Evolutionary conservation across 1,140 invertebrate species (phyloP).

Genomic region (Drosophila ogumai): DNA sequence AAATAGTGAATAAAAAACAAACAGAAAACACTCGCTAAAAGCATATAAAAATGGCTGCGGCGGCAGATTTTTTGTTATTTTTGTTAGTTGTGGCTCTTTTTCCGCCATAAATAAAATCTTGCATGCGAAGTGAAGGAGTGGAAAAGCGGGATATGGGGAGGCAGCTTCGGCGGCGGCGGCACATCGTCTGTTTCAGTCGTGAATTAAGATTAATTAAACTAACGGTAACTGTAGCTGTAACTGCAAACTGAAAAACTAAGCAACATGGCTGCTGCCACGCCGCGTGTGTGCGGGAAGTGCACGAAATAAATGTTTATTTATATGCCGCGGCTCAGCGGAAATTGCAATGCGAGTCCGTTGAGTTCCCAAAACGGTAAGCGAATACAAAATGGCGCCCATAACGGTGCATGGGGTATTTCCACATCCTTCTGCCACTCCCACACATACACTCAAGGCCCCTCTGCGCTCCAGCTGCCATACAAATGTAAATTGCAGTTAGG

Average conservation of each 20-base stretch:
- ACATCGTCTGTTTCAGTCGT: slow-evolving; percentile 74
- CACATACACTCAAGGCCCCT: neutral
- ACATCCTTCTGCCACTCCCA: neutral
- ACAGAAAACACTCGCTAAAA: slow-evolving; percentile 48
- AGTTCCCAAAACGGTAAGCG: slow-evolving; percentile 58
- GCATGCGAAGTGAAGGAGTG: slow-evolving; percentile 67
- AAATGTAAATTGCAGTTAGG: slow-evolving; percentile 52
- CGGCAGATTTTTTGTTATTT: slow-evolving; percentile 21
- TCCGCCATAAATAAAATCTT: slow-evolving; percentile 77
- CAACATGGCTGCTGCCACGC: slow-evolving; percentile 42
- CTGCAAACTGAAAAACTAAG: slow-evolving; percentile 77
- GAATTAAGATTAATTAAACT: slow-evolving; percentile 82
- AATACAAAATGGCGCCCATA: slow-evolving; percentile 77
- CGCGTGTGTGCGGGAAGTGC: slow-evolving; percentile 59
- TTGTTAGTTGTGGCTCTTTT: slow-evolving; percentile 18
- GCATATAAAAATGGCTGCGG: slow-evolving; percentile 62
- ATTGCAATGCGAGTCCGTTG: slow-evolving; percentile 67
- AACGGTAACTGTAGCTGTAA: slow-evolving; percentile 68
- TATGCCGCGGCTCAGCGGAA: slow-evolving; percentile 72
- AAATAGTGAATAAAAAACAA: slow-evolving; percentile 41
- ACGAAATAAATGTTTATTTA: slow-evolving; percentile 82
- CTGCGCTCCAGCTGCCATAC: slow-evolving; percentile 16
- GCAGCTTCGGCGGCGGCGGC: slow-evolving; percentile 9
- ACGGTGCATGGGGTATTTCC: slow-evolving; percentile 64
- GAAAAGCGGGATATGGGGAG: slow-evolving; percentile 18